A percentile compares a stretch with the other conserved stretches of the same genome.
Conservation (phyloP, 2,797 vertebrate species). For the Macropodus opercularis region DNA sequence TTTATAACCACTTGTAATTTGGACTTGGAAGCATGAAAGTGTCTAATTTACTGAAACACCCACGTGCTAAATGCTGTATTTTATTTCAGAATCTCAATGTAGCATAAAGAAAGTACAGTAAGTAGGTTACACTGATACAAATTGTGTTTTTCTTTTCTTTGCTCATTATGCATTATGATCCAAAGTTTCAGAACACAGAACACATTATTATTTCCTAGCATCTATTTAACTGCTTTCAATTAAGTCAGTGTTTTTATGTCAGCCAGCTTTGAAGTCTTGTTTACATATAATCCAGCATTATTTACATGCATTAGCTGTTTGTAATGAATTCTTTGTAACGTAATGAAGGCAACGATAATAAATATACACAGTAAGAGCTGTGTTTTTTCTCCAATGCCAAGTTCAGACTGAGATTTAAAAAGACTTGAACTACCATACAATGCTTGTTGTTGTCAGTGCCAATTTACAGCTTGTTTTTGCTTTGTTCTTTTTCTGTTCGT, state of each 20-base stretch:
- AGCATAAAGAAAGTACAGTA: slow-evolving; percentile 8
- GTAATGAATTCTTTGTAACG: too few species aligned
- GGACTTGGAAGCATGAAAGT: slow-evolving; percentile 10
- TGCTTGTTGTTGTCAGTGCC: too few species aligned
- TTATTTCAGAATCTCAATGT: slow-evolving; percentile 2
- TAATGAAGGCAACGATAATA: too few species aligned
- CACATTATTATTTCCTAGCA: slow-evolving; percentile 3
- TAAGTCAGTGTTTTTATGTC: slow-evolving; percentile 5
- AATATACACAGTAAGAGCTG: too few species aligned
- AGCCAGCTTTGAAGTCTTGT: neutral
- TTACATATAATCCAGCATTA: neutral
- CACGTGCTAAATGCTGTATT: slow-evolving; percentile 19
- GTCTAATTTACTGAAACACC: slow-evolving; percentile 20
- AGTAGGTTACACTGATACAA: neutral
- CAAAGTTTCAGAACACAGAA: neutral
- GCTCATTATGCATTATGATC: neutral
- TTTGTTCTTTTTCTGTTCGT: neutral
- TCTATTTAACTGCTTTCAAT: slow-evolving; percentile 15
- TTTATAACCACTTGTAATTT: slow-evolving; percentile 18
- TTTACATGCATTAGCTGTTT: neutral
- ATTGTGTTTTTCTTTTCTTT: neutral
- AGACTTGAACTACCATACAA: neutral
- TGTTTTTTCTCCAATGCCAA: too few species aligned
- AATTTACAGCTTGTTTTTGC: neutral
- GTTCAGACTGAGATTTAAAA: neutral